phyloP scores from a whole-genome alignment of 1,140 invertebrate species.

The Rhyacophila brunnea region DNA sequence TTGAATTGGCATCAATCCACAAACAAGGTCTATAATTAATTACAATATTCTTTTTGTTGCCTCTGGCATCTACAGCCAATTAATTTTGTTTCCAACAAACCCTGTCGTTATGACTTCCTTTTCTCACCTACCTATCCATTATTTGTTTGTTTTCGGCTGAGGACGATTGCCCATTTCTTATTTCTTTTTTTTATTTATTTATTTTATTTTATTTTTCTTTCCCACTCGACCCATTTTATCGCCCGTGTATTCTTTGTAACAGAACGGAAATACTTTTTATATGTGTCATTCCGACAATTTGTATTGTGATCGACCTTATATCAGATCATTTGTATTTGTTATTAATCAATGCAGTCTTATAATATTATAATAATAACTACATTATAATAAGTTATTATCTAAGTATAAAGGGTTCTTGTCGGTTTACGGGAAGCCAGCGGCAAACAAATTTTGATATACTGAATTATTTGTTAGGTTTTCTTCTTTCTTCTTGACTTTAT shows the following conservation, averaged over 20 bases:
- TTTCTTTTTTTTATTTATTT: slow-evolving; percentile 1
- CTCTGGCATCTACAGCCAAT: slow-evolving; percentile 13
- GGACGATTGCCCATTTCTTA: neutral
- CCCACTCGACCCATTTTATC: slow-evolving; percentile 1
- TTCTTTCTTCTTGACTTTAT: too few species aligned
- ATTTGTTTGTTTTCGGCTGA: slow-evolving; percentile 14
- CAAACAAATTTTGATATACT: too few species aligned
- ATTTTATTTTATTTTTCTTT: neutral
- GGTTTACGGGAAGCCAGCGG: too few species aligned
- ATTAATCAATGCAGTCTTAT: too few species aligned
- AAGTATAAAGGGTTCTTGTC: too few species aligned
- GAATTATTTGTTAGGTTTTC: too few species aligned
- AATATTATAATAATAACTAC: too few species aligned
- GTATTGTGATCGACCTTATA: too few species aligned
- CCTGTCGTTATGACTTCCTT: slow-evolving; percentile 20
- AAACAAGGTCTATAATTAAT: neutral
- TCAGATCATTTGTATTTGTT: too few species aligned
- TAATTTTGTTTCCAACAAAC: slow-evolving; percentile 24
- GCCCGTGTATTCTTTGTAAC: neutral
- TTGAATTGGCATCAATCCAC: slow-evolving; percentile 1
- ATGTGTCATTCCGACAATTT: too few species aligned
- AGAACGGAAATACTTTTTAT: too few species aligned
- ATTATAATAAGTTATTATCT: too few species aligned
- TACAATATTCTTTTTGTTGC: neutral
- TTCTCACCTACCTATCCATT: slow-evolving; percentile 3